Evolutionary conservation across 2,797 vertebrate species (phyloP), one percentile per base, ranked within the genome.

Genomic region (Gymnothorax reevesii): DNA sequence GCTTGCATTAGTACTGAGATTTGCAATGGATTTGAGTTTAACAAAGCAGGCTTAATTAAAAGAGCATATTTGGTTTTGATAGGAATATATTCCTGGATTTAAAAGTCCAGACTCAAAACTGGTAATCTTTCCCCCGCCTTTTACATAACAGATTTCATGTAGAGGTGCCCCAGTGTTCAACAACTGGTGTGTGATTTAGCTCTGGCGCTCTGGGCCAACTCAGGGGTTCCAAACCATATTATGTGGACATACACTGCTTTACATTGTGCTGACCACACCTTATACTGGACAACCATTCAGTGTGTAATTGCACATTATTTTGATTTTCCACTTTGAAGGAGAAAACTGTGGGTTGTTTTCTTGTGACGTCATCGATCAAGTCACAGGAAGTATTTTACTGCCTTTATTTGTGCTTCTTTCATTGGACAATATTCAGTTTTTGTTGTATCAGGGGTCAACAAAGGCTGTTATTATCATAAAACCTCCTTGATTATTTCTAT

Each of bases 151-250:
- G n/a, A 49, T 87, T 33, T 82, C 54, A 62, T 60, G 33, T 82
- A 87, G 57, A 60, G 25, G 52, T 49, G 33, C 57, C 42, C 85
- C 75, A 60, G 75, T 86, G 66, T 82, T 86, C 9, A 8, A 13
- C 57, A 9, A 66, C 60, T 64, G 75, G 20, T 86, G 73, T 82
- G 66, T 86, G 60, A 80, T 86, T 80, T 85, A 77, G 42, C 57
- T 86, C 49, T 80, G 33, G 33, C 73, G 10, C 27, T 77, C 27
- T 22, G 7, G 85, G 27, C 1, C 33, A 54, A 27, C 82, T 42
- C 22, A 79, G 85, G 54, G 60, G 42, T 60, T 86, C 57, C 82
- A 60, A 42, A 42, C 27, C n/a, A 71, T 7, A 71, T 10, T 9
- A 13, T 12, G 10, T 75, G 25, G 33, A 13, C 27, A 75, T 75